Conservation (phyloP, 1,140 invertebrate species). For the Aphelenchoides besseyi region DNA sequence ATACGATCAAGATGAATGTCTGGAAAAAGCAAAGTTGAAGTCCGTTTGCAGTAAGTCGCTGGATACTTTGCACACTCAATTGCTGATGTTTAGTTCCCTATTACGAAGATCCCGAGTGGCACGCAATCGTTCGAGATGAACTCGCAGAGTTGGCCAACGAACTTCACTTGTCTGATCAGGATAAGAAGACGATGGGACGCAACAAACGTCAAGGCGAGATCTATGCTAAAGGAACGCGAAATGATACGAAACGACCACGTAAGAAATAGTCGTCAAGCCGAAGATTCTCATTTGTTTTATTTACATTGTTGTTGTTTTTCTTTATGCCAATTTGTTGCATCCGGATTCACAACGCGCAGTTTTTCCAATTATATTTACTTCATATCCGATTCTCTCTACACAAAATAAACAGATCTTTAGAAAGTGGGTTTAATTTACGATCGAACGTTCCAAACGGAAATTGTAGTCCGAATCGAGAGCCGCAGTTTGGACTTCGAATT, state of each 20-base stretch:
- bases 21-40: neutral
- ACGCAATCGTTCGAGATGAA: slow-evolving; percentile 1
- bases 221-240: neutral
- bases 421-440: neutral
- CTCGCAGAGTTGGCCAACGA: neutral
- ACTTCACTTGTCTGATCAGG: neutral
- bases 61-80: neutral
- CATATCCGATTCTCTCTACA: no score
- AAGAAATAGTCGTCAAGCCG: no score
- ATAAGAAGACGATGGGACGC: neutral
- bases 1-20: neutral
- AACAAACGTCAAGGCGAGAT: neutral
- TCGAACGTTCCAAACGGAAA: slow-evolving; percentile 14
- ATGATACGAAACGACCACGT: neutral
- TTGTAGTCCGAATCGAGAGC: slow-evolving; percentile 11
- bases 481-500: neutral
- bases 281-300: no score
- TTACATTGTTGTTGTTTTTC: no score
- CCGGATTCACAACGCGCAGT: no score
- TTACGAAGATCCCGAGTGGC: neutral
- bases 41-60: neutral
- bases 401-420: no score
- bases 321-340: no score
- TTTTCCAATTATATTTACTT: no score
- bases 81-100: neutral